Percentiles rank a stretch among this genome's conserved stretches.
These are phyloP conservation scores for Notiomystis cincta DNA, from an alignment of 2,113 vertebrate genomes.

Conservation along the genomic window DNA sequence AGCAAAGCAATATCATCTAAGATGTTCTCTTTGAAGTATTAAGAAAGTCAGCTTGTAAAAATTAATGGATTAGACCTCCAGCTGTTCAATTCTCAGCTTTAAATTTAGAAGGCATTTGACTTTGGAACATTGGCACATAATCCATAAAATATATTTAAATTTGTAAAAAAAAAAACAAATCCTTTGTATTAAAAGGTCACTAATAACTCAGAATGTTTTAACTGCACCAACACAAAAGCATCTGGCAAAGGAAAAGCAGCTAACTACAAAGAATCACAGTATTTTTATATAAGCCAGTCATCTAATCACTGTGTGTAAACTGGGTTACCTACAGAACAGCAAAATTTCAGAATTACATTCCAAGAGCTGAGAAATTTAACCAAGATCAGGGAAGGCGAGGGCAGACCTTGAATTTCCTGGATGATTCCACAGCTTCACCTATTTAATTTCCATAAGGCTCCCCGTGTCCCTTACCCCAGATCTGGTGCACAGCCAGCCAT, in stretches of 20 bases:
- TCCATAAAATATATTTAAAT: not conserved
- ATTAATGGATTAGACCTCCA: constrained; percentile 47
- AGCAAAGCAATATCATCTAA: not conserved
- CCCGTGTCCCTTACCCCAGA: not conserved
- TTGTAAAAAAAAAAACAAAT: not conserved
- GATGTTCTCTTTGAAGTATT: constrained; percentile 56
- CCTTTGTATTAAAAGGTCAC: not conserved
- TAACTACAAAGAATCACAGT: not conserved
- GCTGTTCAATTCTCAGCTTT: constrained; percentile 45
- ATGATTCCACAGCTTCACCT: not conserved
- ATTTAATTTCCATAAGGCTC: not conserved
- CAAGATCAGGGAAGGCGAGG: not conserved
- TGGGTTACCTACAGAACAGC: not conserved
- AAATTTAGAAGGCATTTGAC: constrained; percentile 50
- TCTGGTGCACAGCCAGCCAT: not conserved
- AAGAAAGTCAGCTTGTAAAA: constrained; percentile 38
- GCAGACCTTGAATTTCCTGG: not conserved
- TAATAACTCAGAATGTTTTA: not conserved
- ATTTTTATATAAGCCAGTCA: not conserved
- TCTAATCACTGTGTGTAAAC: not conserved
- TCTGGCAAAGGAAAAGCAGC: not conserved
- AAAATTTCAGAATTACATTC: not conserved
- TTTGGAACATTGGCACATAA: not conserved
- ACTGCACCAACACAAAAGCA: not conserved
- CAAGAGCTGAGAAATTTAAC: not conserved